Percentiles rank a stretch among this genome's conserved stretches.
Conservation (phyloP, 2,113 vertebrate genomes). For the Speoplatyrhinus poulsoni region DNA sequence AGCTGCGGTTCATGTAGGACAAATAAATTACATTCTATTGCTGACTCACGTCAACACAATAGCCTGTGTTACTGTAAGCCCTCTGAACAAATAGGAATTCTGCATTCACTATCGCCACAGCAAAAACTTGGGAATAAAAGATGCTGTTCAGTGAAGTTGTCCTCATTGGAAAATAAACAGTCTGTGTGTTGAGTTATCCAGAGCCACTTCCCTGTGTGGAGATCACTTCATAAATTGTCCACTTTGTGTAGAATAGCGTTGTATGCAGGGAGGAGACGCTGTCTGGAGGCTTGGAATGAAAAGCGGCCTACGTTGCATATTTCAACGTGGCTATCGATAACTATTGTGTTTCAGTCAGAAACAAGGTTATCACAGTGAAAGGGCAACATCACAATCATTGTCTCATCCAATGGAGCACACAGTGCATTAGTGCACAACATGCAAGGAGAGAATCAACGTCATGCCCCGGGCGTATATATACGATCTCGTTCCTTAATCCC, state of each 20-base stretch:
- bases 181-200: no score
- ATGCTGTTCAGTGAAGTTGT: no score
- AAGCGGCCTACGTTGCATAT: constrained; percentile 16
- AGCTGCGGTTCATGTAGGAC: no score
- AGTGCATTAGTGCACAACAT: constrained; percentile 9
- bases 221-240: constrained; percentile 1
- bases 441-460: not conserved
- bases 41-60: no score
- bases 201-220: no score
- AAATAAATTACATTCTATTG: no score
- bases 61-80: no score
- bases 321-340: constrained; percentile 23
- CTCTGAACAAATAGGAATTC: no score
- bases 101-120: no score
- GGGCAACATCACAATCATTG: constrained; percentile 13
- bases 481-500: constrained; percentile 32
- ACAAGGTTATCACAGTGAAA: constrained; percentile 15
- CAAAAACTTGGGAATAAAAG: no score
- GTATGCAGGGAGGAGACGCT: not conserved
- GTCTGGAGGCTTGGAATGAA: constrained; percentile 4
- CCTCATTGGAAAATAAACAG: no score
- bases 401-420: constrained; percentile 20
- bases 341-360: constrained; percentile 21
- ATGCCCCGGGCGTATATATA: constrained; percentile 3
- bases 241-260: constrained; percentile 19